phyloP scores from a whole-genome alignment of 1,140 invertebrate genomes.

The Cyrtorhinus lividipennis region DNA sequence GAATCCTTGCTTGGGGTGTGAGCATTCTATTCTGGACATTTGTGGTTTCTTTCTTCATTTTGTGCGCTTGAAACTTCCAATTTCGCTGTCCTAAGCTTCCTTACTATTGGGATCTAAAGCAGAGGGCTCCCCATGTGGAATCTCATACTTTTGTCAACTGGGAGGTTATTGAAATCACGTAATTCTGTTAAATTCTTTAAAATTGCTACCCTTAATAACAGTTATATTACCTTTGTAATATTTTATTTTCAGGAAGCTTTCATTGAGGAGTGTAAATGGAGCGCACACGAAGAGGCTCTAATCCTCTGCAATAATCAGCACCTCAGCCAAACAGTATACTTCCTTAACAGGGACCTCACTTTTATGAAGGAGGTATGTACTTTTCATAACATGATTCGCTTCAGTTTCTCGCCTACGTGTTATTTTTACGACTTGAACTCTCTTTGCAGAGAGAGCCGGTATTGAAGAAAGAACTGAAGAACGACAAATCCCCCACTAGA shows the following conservation, averaged over 20 bases:
- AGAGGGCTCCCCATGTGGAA: too few relatives aligned
- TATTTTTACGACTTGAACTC: not conserved
- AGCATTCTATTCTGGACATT: too few relatives aligned
- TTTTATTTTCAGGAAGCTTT: constrained; percentile 30
- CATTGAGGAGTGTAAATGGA: constrained; percentile 64
- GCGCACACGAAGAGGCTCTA: constrained; percentile 78
- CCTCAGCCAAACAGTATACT: constrained; percentile 75
- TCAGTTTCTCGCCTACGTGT: not conserved
- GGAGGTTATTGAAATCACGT: too few relatives aligned
- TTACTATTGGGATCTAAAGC: too few relatives aligned
- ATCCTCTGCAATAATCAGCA: constrained; percentile 58
- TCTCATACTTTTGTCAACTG: too few relatives aligned
- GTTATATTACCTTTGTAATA: constrained; percentile 8
- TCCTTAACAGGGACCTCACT: constrained; percentile 70
- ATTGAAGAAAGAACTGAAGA: constrained; percentile 65
- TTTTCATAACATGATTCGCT: not conserved
- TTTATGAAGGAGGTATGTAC: constrained; percentile 73
- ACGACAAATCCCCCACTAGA: constrained; percentile 71
- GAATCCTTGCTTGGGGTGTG: too few relatives aligned
- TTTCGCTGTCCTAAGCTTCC: too few relatives aligned
- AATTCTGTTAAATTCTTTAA: too few relatives aligned
- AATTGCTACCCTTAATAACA: constrained; percentile 1
- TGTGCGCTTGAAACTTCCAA: too few relatives aligned
- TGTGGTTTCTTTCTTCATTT: too few relatives aligned
- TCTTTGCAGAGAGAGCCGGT: constrained; percentile 57